Conservation (phyloP, 1,140 invertebrate species). For the Sinella curviseta region DNA sequence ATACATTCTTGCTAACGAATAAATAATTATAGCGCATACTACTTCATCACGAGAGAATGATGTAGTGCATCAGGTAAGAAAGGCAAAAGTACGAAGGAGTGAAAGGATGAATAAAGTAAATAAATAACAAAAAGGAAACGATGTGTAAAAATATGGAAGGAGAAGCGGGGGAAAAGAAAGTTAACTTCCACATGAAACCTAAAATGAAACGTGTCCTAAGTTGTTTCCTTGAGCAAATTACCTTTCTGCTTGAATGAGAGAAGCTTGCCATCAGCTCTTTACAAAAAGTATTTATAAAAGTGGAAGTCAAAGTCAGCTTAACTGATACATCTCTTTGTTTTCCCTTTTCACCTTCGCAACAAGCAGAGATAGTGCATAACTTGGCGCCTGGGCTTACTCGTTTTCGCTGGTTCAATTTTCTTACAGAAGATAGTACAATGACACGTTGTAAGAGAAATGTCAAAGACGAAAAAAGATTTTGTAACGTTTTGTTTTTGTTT, state of each 20-base stretch:
- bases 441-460: neutral
- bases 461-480: neutral
- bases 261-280: neutral
- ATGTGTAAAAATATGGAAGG: neutral
- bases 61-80: neutral
- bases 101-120: neutral
- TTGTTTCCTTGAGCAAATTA: constrained; percentile 17
- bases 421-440: neutral
- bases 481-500: neutral
- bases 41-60: neutral
- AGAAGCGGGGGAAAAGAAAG: neutral
- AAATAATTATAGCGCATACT: neutral
- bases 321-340: neutral
- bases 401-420: neutral
- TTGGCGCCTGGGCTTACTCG: neutral
- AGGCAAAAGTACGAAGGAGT: neutral
- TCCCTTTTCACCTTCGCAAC: neutral
- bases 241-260: neutral
- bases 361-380: too few species aligned
- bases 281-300: neutral
- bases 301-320: neutral
- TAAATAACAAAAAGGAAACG: constrained; percentile 5
- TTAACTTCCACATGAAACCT: constrained; percentile 9
- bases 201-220: constrained; percentile 14
- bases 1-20: neutral